Evolutionary conservation across 2,113 vertebrate species (phyloP).

Genomic region (Chloropsis cyanopogon): DNA sequence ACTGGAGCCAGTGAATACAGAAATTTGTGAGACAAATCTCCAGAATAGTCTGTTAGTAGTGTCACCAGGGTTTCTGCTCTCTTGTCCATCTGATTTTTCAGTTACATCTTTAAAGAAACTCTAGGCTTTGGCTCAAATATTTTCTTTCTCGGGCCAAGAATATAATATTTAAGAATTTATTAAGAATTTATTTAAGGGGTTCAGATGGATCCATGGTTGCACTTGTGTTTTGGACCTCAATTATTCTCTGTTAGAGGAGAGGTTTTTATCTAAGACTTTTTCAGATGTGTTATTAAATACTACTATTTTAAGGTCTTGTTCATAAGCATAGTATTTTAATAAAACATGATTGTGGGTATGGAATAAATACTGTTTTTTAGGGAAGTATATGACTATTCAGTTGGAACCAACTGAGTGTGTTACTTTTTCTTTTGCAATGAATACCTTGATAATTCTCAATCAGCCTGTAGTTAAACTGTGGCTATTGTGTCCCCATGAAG

Average conservation of each 20-base stretch:
- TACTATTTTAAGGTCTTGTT: neutral
- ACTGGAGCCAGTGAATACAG: neutral
- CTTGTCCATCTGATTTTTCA: neutral
- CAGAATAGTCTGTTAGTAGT: neutral
- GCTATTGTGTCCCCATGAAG: slow-evolving; percentile 6
- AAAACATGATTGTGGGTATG: neutral
- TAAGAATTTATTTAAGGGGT: too few relatives aligned
- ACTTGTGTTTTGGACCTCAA: neutral
- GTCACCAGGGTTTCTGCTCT: neutral
- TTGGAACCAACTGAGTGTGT: neutral
- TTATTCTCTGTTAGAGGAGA: neutral
- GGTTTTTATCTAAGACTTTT: neutral
- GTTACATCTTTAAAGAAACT: neutral
- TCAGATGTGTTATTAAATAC: neutral
- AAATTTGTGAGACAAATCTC: neutral
- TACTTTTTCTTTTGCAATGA: neutral
- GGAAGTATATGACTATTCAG: neutral
- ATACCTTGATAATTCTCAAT: slow-evolving; percentile 31
- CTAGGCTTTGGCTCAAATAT: neutral
- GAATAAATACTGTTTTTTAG: neutral
- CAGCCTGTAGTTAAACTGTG: slow-evolving; percentile 31
- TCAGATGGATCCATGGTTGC: neutral
- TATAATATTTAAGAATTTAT: neutral
- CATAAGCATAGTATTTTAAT: neutral
- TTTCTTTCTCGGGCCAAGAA: neutral